phyloP scores from a whole-genome alignment of 2,888 invertebrate genomes.

The Encarsia formosa region DNA sequence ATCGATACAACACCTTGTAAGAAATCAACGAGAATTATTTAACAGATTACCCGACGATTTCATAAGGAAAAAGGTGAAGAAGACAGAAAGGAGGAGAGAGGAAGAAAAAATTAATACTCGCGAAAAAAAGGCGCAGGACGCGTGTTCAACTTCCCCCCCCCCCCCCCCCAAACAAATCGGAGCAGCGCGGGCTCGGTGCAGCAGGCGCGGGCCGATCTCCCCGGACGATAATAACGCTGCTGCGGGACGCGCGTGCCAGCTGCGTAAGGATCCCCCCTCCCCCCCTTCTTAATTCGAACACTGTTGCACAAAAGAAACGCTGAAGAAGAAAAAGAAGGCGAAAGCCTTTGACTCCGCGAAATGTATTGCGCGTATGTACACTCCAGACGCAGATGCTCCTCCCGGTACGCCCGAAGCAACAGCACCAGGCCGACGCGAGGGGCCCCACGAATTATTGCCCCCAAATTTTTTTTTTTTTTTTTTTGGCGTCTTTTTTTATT shows the following conservation, averaged over 20 bases:
- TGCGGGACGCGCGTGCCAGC: conserved; percentile 23
- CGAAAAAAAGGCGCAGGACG: too few relatives aligned
- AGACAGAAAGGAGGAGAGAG: too few relatives aligned
- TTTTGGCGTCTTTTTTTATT: too few relatives aligned
- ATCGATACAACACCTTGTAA: too few relatives aligned
- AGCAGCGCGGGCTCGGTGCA: background rate
- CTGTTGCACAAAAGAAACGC: background rate
- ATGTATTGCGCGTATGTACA: background rate
- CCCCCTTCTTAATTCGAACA: background rate
- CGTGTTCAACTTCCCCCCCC: too few relatives aligned
- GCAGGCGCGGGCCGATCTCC: conserved; percentile 1
- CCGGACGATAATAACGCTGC: conserved; percentile 17
- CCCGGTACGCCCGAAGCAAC: background rate
- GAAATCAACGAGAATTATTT: too few relatives aligned
- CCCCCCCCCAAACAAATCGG: conserved; percentile 4
- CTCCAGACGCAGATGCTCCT: conserved; percentile 10
- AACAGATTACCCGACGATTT: too few relatives aligned
- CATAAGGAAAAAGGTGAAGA: too few relatives aligned
- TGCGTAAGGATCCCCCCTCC: conserved; percentile 13
- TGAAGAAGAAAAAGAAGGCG: background rate
- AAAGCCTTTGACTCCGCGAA: conserved; percentile 18
- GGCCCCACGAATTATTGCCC: too few relatives aligned
- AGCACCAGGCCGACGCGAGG: too few relatives aligned
- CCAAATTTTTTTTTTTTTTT: too few relatives aligned
- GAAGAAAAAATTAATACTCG: too few relatives aligned